A percentile compares a stretch with the other conserved stretches of the same genome.
These are phyloP conservation scores for Epicauta chinensis DNA, from an alignment of 1,140 invertebrate species.

Conservation along the genomic window DNA sequence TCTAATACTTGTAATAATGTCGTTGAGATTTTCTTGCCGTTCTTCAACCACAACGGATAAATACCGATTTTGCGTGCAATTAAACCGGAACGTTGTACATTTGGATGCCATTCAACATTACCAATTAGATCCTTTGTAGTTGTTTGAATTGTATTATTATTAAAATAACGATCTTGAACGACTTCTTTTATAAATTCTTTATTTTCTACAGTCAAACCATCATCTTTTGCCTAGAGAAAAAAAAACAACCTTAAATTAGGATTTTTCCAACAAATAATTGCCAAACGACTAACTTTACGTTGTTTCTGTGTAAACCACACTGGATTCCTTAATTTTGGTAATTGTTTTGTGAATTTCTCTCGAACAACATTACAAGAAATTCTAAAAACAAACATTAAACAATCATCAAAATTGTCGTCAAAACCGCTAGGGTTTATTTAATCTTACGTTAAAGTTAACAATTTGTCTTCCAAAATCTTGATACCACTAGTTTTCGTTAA, in stretches of 20 bases:
- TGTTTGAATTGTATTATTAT: constrained; percentile 44
- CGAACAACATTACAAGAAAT: constrained; percentile 21
- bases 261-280: too few species aligned
- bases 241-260: not conserved
- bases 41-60: constrained; percentile 86
- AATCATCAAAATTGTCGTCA: not conserved
- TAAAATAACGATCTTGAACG: constrained; percentile 52
- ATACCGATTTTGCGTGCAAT: constrained; percentile 91
- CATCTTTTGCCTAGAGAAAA: constrained; percentile 55
- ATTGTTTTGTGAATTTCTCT: constrained; percentile 26
- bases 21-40: constrained; percentile 68
- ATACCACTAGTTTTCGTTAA: constrained; percentile 8
- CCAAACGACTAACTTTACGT: constrained; percentile 24
- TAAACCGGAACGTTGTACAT: constrained; percentile 68
- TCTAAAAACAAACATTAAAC: constrained; percentile 15
- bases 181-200: constrained; percentile 75
- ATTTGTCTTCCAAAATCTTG: constrained; percentile 29
- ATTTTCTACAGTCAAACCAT: constrained; percentile 73
- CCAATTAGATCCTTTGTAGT: constrained; percentile 48
- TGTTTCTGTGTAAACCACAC: constrained; percentile 51
- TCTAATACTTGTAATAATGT: constrained; percentile 89
- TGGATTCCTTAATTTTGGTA: constrained; percentile 48
- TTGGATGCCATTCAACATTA: constrained; percentile 56
- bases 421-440: not conserved
- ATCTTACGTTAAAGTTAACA: constrained; percentile 27